phyloP scores from a whole-genome alignment of 2,113 vertebrate genomes.

The human region GRCh38 chr2:189931001-189931500 shows the following conservation, averaged over 20 bases:
- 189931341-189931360: not conserved
- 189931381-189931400: no score
- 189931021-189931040: slow-evolving; percentile 20
- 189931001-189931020: slow-evolving; percentile 93
- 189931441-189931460: no score
- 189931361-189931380: not conserved
- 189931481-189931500: no score
- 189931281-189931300: not conserved
- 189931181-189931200: not conserved
- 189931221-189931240: not conserved
- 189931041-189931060: not conserved
- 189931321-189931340: not conserved
- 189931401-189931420: no score
- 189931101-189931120: not conserved
- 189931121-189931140: not conserved
- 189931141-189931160: not conserved
- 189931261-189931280: not conserved
- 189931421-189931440: no score
- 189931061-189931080: not conserved
- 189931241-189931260: not conserved
- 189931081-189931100: not conserved
- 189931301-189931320: not conserved
- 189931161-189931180: not conserved
- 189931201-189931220: not conserved
- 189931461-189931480: no score